A percentile compares a stretch with the other conserved stretches of the same genome.
Evolutionary conservation across 2,888 invertebrate genomes (phyloP).

Genomic region (Anthoptus insignis): DNA sequence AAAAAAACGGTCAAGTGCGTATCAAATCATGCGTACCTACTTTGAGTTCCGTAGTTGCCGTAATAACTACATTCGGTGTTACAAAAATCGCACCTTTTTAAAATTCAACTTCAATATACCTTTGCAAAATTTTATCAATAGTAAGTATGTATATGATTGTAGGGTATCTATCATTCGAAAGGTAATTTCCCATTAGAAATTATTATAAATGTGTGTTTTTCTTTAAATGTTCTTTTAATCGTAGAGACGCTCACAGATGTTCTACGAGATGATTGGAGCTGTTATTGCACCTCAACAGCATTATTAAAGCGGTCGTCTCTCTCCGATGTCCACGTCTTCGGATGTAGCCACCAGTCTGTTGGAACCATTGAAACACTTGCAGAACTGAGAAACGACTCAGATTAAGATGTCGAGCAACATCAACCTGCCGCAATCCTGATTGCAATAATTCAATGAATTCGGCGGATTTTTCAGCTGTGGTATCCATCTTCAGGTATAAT

Average conservation of each 20-base stretch:
- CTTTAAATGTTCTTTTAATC: conserved; percentile 19
- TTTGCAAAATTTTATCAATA: too few relatives aligned
- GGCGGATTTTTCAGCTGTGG: neutral
- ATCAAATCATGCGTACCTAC: too few relatives aligned
- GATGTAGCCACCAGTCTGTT: neutral
- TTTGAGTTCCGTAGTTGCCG: too few relatives aligned
- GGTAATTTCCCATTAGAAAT: too few relatives aligned
- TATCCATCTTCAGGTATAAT: neutral
- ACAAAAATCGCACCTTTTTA: too few relatives aligned
- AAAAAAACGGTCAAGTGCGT: too few relatives aligned
- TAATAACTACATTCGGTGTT: too few relatives aligned
- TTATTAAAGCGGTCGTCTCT: conserved; percentile 34
- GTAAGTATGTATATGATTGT: too few relatives aligned
- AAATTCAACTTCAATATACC: too few relatives aligned
- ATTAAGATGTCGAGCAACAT: neutral
- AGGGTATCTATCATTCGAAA: too few relatives aligned
- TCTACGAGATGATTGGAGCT: conserved; percentile 6
- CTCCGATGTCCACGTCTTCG: conserved; percentile 16
- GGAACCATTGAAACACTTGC: neutral
- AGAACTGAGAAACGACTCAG: neutral
- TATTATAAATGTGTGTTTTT: too few relatives aligned
- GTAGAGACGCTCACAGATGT: neutral
- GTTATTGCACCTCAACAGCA: conserved; percentile 28
- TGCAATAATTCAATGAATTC: neutral
- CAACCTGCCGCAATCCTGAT: neutral